phyloP scores from a whole-genome alignment of 2,113 vertebrate genomes.

The Toxotes chatareus region DNA sequence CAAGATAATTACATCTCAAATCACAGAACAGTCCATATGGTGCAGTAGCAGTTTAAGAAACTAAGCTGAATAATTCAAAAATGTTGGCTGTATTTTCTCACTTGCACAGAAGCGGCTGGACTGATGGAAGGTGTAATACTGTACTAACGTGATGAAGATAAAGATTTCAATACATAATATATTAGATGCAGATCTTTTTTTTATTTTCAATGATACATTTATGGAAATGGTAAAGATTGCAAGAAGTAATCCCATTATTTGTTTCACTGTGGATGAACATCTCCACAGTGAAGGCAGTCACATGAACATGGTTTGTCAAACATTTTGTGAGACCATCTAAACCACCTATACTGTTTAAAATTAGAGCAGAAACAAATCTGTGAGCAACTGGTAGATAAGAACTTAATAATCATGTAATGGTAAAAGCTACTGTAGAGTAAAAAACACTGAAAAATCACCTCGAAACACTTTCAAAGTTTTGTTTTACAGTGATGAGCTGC shows the following conservation, averaged over 20 bases:
- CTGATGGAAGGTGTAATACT: not conserved
- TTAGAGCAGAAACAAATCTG: conserved; percentile 11
- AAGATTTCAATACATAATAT: not conserved
- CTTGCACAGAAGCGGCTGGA: not conserved
- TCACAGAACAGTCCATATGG: not conserved
- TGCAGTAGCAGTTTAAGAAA: not conserved
- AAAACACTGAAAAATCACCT: conserved; percentile 28
- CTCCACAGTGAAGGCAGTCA: conserved; percentile 12
- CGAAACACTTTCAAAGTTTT: not conserved
- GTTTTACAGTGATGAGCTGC: conserved; percentile 14
- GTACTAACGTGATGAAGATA: not conserved
- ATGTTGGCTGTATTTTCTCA: not conserved
- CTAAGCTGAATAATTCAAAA: not conserved
- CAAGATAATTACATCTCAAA: conserved; percentile 10
- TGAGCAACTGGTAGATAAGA: not conserved
- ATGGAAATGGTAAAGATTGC: not conserved
- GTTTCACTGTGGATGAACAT: conserved; percentile 14
- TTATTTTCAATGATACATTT: conserved; percentile 27
- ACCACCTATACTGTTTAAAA: not conserved
- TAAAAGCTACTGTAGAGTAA: not conserved
- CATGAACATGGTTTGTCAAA: not conserved
- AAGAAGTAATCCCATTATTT: conserved; percentile 6
- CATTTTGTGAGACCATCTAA: not conserved
- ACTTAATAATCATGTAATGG: not conserved
- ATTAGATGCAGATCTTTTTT: not conserved